Evolutionary conservation across 1,140 invertebrate species (phyloP), one percentile per base, ranked within the genome.

Genomic region (Drosophila nigrodunni): DNA sequence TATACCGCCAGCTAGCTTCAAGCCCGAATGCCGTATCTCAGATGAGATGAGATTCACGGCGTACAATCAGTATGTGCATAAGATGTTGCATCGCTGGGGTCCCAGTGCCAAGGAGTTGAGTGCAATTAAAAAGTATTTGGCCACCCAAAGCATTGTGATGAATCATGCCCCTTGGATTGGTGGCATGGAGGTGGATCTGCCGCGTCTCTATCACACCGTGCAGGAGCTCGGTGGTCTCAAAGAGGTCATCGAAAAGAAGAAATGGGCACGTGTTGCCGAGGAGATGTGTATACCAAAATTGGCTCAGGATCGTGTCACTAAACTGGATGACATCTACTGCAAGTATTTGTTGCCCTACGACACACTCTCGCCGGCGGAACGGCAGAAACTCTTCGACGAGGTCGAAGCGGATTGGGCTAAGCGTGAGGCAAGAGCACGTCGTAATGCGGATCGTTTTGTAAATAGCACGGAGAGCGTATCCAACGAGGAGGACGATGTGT

Each of bases 271-370:
- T 81, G 96, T 99, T 10, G 97, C 97, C 0, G 97, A 99, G 80
- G 94, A 95, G 5, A 96, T 98, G 95, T 96, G 96, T 82, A 96
- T 98, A 78, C 96, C 96, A 0, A 97, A 97, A 93, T 94, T 95
- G 34, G 95, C 96, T 0, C 96, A 97, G 82, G 97, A 98, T 92
- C 94, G 97, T 30, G 95, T 96, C 5, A 96, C 96, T 2, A 97
- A 97, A 92, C 93, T 99, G 7, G 97, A 99, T 91, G 96, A 97
- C 80, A 96, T 98, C 65, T 99, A 98, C 92, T 97, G 97, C 92
- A 98, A 98, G 95, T 98, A 98, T 93, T 93, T 99, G 34, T 93
- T 99, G 62, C 97, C 98, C 0, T 99, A 98, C 91, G 97, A 98
- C 77, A 97, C 96, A 0, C 92, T 99, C 6, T 96, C 96, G 1